Base-by-base conservation (phyloP, 1,140 invertebrate species). In the Ceratitis capitata region DNA sequence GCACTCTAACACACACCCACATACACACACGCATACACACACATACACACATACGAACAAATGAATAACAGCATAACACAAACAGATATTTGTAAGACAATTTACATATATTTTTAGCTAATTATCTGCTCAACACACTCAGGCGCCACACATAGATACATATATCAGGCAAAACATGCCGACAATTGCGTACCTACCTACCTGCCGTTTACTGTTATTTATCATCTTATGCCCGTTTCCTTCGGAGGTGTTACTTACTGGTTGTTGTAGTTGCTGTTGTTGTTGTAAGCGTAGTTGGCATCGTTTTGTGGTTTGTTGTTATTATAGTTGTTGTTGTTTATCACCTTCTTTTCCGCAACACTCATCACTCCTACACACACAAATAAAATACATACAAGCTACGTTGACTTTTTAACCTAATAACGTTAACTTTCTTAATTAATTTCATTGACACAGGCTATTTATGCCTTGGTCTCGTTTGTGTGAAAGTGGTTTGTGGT, bases 401-500 rank as follows among this genome's bases (percentile, higher is more conserved):
- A 47, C 39, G 9, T 78, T 78, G 42, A n/a, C 69, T 78, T 45
- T 78, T 78, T 78, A 78, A 78, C 69, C 35, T 45, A 78, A 78
- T 78, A 78, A 78, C 69, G 69, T 45, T 45, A 78, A 78, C 69
- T 78, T 78, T 78, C 69, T 78, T 78, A 78, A 78, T 78, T 78
- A 78, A 78, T 78, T 47, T 78, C 69, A 78, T 78, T 78, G 69
- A 78, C 69, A 78, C 69, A 42, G 69, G 39, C 39, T 78, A 78
- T 78, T 42, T 78, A 39, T 78, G 39, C 69, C 42, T 78, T 78
- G 45, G 69, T 39, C 69, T 78, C 69, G 39, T 78, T 78, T 78
- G 69, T n/a, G 69, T 78, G 19, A 78, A 45, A 45, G 69, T n/a
- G n/a, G n/a, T 45, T 78, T 56, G 69, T 26, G 69, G 69, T 78